Conservation (phyloP, 2,113 vertebrate species). For the Neogobius melanostomus region DNA sequence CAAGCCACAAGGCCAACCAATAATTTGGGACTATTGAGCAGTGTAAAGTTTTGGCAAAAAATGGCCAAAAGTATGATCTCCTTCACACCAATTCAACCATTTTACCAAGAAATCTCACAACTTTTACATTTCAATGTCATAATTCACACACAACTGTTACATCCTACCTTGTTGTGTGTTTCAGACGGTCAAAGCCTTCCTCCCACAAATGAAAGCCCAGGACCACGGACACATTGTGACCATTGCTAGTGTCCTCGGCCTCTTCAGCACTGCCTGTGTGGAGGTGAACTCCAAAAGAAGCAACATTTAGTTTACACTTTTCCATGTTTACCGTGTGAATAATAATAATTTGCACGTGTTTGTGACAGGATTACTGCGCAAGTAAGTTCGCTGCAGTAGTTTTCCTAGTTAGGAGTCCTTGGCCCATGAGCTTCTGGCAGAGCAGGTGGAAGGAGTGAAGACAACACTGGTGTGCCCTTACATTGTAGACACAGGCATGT, state of each 20-base stretch:
- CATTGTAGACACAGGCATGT: slow-evolving; percentile 68
- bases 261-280: slow-evolving; percentile 62
- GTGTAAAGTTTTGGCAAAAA: neutral
- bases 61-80: slow-evolving; percentile 31
- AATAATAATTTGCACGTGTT: neutral
- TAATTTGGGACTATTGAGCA: neutral
- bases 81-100: slow-evolving; percentile 6
- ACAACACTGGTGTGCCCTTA: slow-evolving; percentile 73
- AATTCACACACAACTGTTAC: slow-evolving; percentile 20
- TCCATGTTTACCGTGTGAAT: slow-evolving; percentile 1
- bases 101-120: no score
- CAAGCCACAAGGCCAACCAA: neutral
- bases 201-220: slow-evolving; percentile 64
- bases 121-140: no score
- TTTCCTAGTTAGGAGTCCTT: slow-evolving; percentile 75
- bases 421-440: slow-evolving; percentile 70
- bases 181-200: slow-evolving; percentile 67
- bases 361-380: slow-evolving; percentile 72
- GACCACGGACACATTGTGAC: slow-evolving; percentile 60
- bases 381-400: slow-evolving; percentile 75
- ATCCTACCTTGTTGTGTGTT: slow-evolving; percentile 1
- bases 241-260: slow-evolving; percentile 61
- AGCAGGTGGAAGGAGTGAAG: slow-evolving; percentile 67
- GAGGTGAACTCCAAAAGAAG: slow-evolving; percentile 54
- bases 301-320: neutral